Percentiles rank a stretch among this genome's conserved stretches.
phyloP scores from a whole-genome alignment of 2,113 vertebrate genomes.

The Bubo bubo region DNA sequence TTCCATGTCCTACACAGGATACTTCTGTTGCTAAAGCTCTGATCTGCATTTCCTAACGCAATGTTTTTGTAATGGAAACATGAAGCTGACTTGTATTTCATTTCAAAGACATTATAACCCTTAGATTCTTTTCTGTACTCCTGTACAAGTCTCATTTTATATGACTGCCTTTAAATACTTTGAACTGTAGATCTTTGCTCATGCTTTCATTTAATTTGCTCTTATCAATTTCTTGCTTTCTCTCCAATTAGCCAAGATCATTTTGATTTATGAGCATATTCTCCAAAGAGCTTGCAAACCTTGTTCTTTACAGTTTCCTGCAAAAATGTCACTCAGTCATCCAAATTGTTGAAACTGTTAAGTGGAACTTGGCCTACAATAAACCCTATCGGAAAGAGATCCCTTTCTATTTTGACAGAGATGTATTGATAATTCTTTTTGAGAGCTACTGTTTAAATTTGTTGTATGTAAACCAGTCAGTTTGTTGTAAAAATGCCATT shows the following conservation, averaged over 20 bases:
- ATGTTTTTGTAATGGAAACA: background rate
- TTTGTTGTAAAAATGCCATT: background rate
- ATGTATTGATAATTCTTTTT: background rate
- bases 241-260: slow-evolving; percentile 17
- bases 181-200: slow-evolving; percentile 7
- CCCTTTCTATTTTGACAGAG: background rate
- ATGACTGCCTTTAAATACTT: background rate
- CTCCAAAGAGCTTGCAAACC: background rate
- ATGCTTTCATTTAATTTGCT: slow-evolving; percentile 27
- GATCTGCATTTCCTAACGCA: background rate
- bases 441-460: background rate
- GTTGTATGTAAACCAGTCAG: background rate
- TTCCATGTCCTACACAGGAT: background rate
- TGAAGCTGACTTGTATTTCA: background rate
- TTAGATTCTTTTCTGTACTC: background rate
- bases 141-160: background rate
- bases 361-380: background rate
- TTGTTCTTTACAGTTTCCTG: background rate
- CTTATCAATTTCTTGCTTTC: slow-evolving; percentile 3
- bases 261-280: slow-evolving; percentile 33
- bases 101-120: background rate
- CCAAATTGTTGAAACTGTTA: background rate
- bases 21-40: background rate
- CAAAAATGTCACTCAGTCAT: background rate
- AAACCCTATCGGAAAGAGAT: background rate